Base-by-base conservation (phyloP, 2,113 vertebrate genomes). In the Eptesicus fuscus region DNA sequence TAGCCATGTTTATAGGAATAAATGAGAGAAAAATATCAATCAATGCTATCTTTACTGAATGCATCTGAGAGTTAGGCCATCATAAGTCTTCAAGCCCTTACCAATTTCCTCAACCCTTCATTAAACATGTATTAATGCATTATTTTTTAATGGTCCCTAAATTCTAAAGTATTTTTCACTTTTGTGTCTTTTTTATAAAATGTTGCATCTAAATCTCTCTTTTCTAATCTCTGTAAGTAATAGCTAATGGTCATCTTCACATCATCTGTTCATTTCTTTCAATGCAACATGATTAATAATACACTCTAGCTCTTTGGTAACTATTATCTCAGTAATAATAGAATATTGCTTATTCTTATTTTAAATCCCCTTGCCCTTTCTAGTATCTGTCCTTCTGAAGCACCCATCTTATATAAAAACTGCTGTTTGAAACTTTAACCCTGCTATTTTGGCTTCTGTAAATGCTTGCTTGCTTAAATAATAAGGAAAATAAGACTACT, bases 191-290 rank as follows among this genome's bases (percentile, higher is more conserved):
- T 88, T 63, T 40, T 37, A 9, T 25, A 77, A 63, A 92, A 37
- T 84, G 3, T 71, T 93, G 92, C 83, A 92, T 73, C 85, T 53
- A 78, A 93, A 94, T 85, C 23, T 47, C 32, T 61, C 74, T 37
- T 77, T 91, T 71, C 56, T 51, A 37, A 80, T 93, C 63, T 83
- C 30, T 76, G n/a, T 20, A 40, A 17, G 32, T 69, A 47, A 67
- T 63, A 92, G 20, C 10, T 69, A 86, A 83, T 42, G 65, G 85
- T 53, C 12, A 83, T 53, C 13, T 88, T 30, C 42, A 84, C 83
- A 80, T 83, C 28, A 84, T 51, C 14, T 87, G 6, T 70, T 86
- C 87, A 63, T 90, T 74, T 95, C 49, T 91, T 96, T 84, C 30
- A 40, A 3, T 28, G 12, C 83, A 14, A 83, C 20, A 47, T 70